Conservation (phyloP, 2,888 invertebrate genomes). For the Tineola bisselliella region DNA sequence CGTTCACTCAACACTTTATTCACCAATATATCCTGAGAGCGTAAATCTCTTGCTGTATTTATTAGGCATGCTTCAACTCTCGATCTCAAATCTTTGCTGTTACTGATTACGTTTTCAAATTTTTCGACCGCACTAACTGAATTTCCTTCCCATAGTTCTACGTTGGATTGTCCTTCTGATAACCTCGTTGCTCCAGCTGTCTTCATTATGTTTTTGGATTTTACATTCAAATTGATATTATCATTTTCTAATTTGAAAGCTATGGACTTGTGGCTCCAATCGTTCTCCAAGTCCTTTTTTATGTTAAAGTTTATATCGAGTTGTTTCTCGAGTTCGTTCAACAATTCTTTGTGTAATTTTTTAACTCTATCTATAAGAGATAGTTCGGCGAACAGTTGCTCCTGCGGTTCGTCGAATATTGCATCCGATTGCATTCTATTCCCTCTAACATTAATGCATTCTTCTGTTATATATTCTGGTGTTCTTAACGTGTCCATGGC, state of each 20-base stretch:
- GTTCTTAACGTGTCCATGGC: constrained; percentile 46
- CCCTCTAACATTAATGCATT: constrained; percentile 74
- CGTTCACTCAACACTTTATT: constrained; percentile 77
- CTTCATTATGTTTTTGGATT: constrained; percentile 76
- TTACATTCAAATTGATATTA: constrained; percentile 76
- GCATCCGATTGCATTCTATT: constrained; percentile 78
- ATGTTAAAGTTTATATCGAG: constrained; percentile 77
- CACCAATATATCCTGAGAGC: constrained; percentile 82
- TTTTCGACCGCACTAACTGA: constrained; percentile 78
- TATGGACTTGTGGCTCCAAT: constrained; percentile 90
- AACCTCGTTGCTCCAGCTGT: constrained; percentile 82
- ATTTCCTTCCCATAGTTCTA: constrained; percentile 84
- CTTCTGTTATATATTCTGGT: constrained; percentile 64
- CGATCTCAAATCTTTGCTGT: constrained; percentile 75
- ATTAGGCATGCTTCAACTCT: constrained; percentile 77
- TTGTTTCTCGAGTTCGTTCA: constrained; percentile 76
- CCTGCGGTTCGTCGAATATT: constrained; percentile 78
- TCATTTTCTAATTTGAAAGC: constrained; percentile 79
- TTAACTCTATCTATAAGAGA: constrained; percentile 76
- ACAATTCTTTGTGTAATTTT: constrained; percentile 69
- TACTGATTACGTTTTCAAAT: constrained; percentile 77
- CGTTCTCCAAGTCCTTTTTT: constrained; percentile 81
- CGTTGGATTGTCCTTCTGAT: constrained; percentile 84
- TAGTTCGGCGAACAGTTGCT: constrained; percentile 77
- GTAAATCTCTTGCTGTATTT: constrained; percentile 81